Conservation (phyloP, 2,888 invertebrate genomes). For the Nowickia ferox region DNA sequence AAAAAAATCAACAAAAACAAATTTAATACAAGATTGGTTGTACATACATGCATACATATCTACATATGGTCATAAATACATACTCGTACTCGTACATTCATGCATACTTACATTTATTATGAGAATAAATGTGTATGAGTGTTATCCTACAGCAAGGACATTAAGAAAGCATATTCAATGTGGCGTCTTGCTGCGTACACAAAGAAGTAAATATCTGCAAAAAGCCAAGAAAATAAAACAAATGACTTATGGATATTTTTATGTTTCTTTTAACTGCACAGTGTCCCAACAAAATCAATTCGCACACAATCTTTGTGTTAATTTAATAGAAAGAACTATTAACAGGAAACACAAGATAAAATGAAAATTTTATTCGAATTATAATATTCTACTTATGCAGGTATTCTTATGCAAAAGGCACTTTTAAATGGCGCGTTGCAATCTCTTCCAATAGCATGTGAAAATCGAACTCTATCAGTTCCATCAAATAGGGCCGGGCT, state of each 20-base stretch:
- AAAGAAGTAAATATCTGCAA: conserved; percentile 29
- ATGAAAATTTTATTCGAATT: no score
- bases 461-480: no score
- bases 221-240: conserved; percentile 51
- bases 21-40: conserved; percentile 40
- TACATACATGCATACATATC: not conserved
- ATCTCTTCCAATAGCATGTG: no score
- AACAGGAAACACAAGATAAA: no score
- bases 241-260: conserved; percentile 57
- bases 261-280: conserved; percentile 41
- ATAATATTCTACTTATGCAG: no score
- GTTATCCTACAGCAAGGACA: conserved; percentile 59
- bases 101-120: conserved; percentile 14
- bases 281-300: conserved; percentile 15
- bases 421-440: no score
- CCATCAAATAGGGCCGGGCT: no score
- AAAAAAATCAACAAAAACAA: conserved; percentile 49
- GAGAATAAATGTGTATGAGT: conserved; percentile 21
- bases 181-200: conserved; percentile 68
- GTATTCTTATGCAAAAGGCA: no score
- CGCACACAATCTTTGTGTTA: not conserved
- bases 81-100: not conserved
- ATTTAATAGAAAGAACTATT: no score
- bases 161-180: conserved; percentile 58
- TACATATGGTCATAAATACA: conserved; percentile 28